Percentiles rank a stretch among this genome's conserved stretches.
Conservation (phyloP, 2,797 vertebrate species). For the Silurus lanzhouensis region DNA sequence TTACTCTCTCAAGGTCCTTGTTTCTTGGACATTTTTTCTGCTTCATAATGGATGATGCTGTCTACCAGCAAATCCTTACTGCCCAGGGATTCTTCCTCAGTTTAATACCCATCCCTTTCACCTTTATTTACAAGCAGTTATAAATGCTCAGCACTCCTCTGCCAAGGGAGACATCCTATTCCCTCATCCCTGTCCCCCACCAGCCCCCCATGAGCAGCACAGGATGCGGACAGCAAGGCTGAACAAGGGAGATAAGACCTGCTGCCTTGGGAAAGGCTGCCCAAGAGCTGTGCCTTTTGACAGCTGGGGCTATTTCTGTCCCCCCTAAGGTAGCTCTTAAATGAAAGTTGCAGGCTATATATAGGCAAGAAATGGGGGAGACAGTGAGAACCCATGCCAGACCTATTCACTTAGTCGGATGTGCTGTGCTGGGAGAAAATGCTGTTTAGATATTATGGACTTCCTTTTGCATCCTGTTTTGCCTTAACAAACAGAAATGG, state of each 20-base stretch:
- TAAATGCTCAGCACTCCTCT: slow-evolving; percentile 34
- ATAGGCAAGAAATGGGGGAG: slow-evolving; percentile 63
- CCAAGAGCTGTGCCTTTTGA: slow-evolving; percentile 73
- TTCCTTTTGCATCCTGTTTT: slow-evolving; percentile 74
- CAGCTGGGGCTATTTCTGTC: slow-evolving; percentile 77
- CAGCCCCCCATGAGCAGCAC: slow-evolving; percentile 70
- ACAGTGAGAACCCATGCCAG: slow-evolving; percentile 62
- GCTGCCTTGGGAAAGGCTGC: slow-evolving; percentile 82
- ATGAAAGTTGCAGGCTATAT: slow-evolving; percentile 76
- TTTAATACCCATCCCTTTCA: slow-evolving; percentile 9
- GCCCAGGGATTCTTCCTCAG: slow-evolving; percentile 48
- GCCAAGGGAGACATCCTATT: slow-evolving; percentile 44
- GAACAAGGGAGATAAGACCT: slow-evolving; percentile 77
- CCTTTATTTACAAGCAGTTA: not conserved
- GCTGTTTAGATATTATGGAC: slow-evolving; percentile 75
- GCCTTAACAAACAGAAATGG: slow-evolving; percentile 65
- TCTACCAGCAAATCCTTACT: slow-evolving; percentile 54
- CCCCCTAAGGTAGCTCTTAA: slow-evolving; percentile 70
- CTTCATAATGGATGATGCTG: slow-evolving; percentile 50
- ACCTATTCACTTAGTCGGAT: slow-evolving; percentile 70
- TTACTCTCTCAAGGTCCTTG: slow-evolving; percentile 67
- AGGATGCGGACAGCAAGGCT: slow-evolving; percentile 80
- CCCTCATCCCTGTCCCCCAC: slow-evolving; percentile 56
- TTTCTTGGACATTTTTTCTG: slow-evolving; percentile 6
- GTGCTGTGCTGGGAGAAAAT: slow-evolving; percentile 70